Conservation (phyloP, 1,140 invertebrate genomes). For the Halyomorpha halys region DNA sequence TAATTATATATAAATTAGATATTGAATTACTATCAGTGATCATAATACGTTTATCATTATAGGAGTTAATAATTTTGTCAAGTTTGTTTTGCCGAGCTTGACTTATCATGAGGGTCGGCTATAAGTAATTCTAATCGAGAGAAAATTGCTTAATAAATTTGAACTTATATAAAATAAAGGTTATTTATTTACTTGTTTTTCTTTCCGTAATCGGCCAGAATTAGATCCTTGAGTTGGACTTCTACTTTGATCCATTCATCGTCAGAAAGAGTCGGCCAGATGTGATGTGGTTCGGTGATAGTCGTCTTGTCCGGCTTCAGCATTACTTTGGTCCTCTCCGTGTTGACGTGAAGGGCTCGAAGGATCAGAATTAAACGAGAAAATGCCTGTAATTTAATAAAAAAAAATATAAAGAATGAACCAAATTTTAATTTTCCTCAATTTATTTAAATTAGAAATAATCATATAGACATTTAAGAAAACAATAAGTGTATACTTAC, state of each 20-base stretch:
- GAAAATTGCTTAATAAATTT: no score
- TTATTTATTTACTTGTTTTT: constrained; percentile 78
- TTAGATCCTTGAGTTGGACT: constrained; percentile 95
- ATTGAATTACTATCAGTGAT: no score
- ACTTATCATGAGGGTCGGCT: no score
- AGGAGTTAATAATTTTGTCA: no score
- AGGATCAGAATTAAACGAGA: constrained; percentile 94
- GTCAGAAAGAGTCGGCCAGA: constrained; percentile 95
- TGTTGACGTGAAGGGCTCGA: constrained; percentile 95
- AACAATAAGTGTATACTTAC: constrained; percentile 35
- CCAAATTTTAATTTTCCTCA: no score
- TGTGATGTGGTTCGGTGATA: constrained; percentile 97
- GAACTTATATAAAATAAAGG: neutral
- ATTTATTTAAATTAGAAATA: no score
- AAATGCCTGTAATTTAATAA: constrained; percentile 57
- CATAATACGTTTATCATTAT: no score
- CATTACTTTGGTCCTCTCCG: constrained; percentile 92
- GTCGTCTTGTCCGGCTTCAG: constrained; percentile 98
- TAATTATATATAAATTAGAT: no score
- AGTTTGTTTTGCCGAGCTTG: no score
- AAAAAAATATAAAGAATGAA: neutral
- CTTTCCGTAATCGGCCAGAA: constrained; percentile 98
- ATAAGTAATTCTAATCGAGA: no score
- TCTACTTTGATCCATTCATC: constrained; percentile 99
- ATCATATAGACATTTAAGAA: no score